Base-by-base conservation (phyloP, 2,797 vertebrate genomes). In the Cynodonichthys magdalenae region DNA sequence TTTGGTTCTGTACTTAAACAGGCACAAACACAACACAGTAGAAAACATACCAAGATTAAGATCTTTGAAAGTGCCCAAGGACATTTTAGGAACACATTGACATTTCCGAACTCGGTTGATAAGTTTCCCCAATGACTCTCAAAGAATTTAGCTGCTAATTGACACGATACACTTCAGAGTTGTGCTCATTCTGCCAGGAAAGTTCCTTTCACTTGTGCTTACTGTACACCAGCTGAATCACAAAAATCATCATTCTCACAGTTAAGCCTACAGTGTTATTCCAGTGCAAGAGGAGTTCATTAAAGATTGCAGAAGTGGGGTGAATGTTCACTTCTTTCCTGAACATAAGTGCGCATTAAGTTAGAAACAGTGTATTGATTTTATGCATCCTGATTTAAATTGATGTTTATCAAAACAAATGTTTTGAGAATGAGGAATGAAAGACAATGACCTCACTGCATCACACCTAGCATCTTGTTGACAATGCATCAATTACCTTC, bases 391-490 rank as follows among this genome's bases (percentile, higher is more conserved):
- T 36, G 59, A 85, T 85, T 62, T 57, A 48, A 69, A 60, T 65
- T 65, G 70, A 83, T 84, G 51, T 45, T 58, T 62, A 18, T 75
- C 78, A 59, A 69, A 69, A 62, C 70, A 68, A 58, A 4, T 14
- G 7, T 53, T 31, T 24, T 24, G 24, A 24, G 59, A 66, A 81
- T 75, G 87, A 41, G 34, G 80, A 80, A 49, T 75, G 71, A 83
- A 87, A 87, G 79, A 87, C 73, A 56, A 81, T 79, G 52, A 75
- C n/a, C n/a, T n/a, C n/a, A n/a, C 48, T 39, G 39, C 53, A 67
- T 55, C n/a, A 60, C 75, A 90, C 84, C 81, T 87, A 84, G 77
- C 65, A 42, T 56, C 57, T 74, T 74, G 73, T 73, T 89, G 80
- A 86, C 66, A 57, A 3, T 74, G 74, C 60, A 31, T 58, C 36